Conservation (phyloP, 2,888 invertebrate species). For the Ennomos erosarius region DNA sequence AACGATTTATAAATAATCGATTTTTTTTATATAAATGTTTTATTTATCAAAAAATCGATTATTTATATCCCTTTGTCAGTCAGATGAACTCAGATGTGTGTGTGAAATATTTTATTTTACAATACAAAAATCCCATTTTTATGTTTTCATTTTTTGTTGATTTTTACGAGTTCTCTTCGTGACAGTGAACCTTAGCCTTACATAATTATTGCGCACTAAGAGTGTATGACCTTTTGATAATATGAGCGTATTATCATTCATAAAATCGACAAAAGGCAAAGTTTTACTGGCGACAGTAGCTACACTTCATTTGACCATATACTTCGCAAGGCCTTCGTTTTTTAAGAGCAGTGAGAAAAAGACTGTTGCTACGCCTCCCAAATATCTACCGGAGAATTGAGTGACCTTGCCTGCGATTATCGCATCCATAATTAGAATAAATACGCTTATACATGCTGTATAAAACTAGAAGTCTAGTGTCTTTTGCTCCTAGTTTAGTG, state of each 20-base stretch:
- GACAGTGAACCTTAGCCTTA: too few relatives aligned
- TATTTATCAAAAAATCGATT: too few relatives aligned
- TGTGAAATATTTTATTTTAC: too few relatives aligned
- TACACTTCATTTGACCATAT: slow-evolving; percentile 70
- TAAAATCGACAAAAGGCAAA: slow-evolving; percentile 75
- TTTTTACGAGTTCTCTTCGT: too few relatives aligned
- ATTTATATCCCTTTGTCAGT: too few relatives aligned
- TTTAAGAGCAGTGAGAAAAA: slow-evolving; percentile 63
- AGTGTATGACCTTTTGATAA: slow-evolving; percentile 41
- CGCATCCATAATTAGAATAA: slow-evolving; percentile 23
- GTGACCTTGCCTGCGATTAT: slow-evolving; percentile 50
- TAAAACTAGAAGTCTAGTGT: slow-evolving; percentile 60
- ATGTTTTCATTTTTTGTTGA: too few relatives aligned
- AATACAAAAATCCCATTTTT: too few relatives aligned
- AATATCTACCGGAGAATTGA: slow-evolving; percentile 72
- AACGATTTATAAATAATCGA: too few relatives aligned
- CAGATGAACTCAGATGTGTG: too few relatives aligned
- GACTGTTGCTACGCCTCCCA: slow-evolving; percentile 58
- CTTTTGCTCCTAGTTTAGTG: slow-evolving; percentile 46
- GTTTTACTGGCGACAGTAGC: slow-evolving; percentile 72
- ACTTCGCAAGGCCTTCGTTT: slow-evolving; percentile 74
- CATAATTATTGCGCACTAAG: too few relatives aligned
- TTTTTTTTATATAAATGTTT: too few relatives aligned
- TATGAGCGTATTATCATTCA: slow-evolving; percentile 70
- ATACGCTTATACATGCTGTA: slow-evolving; percentile 59